Base-by-base conservation (phyloP, 2,888 invertebrate genomes). In the Polietes domitor region DNA sequence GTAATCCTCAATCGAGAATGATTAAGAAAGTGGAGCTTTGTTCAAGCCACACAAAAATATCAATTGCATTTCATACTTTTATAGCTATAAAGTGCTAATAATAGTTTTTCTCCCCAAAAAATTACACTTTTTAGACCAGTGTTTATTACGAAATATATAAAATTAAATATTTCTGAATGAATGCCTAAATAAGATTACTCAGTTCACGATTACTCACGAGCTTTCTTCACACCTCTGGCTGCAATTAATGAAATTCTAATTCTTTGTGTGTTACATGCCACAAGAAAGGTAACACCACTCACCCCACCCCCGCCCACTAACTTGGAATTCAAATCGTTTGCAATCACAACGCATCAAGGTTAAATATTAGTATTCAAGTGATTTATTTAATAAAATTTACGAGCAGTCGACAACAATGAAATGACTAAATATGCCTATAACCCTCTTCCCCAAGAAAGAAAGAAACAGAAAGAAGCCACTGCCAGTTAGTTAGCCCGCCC, bases 271-370 rank as follows among this genome's bases (percentile, higher is more conserved):
- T 37, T 26, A 58, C 4, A 58, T 12, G 21, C 2, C 53, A 55
- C 53, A 21, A 61, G n/a, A 61, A 61, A 7, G 9, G 7, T 37
- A 12, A 2, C 37, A 2, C 37, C 5, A 15, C 58, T 58, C 26
- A 61, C 28, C 5, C 61, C 28, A 12, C 15, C 26, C 55, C 21
- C 21, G 10, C 12, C 55, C 61, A 4, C 26, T 61, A 15, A 2
- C 41, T 2, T n/a, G n/a, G 47, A 15, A 47, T 15, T 47, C n/a
- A 47, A 47, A 61, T n/a, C 24, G 58, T 58, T 24, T 58, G 9
- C 61, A 24, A 61, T 61, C 61, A 61, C 61, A 28, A 28, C 28
- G 15, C 26, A 65, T 65, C 65, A 65, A 65, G 65, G 65, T 65
- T 65, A 12, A 41, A 41, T 21, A 65, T 65, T 41, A 65, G 19